These are phyloP conservation scores for Allacma fusca DNA, from an alignment of 2,888 invertebrate genomes.

Conservation along the genomic window DNA sequence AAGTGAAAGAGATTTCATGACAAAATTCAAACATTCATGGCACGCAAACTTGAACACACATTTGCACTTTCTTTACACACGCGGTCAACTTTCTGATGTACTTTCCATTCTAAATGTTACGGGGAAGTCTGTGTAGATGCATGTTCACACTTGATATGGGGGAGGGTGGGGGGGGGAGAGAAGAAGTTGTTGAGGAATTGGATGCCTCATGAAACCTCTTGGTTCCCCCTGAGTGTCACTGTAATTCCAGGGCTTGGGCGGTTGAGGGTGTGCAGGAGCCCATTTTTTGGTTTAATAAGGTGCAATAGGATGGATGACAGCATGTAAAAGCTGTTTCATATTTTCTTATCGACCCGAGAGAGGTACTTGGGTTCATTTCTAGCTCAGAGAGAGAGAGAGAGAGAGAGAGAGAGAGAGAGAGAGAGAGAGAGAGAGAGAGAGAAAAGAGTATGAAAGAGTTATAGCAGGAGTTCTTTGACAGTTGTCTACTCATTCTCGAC, in stretches of 20 bases:
- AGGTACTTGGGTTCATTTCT: neutral
- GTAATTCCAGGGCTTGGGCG: too few relatives aligned
- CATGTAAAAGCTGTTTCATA: neutral
- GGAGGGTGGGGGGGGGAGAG: neutral
- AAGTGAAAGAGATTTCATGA: neutral
- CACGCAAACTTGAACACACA: neutral
- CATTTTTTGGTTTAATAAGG: neutral
- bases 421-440: too few relatives aligned
- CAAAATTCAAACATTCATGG: constrained; percentile 9
- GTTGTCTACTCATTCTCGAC: neutral
- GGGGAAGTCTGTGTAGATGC: neutral
- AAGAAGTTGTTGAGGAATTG: neutral
- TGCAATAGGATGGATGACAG: constrained; percentile 10
- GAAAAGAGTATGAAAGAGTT: neutral
- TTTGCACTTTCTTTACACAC: constrained; percentile 12
- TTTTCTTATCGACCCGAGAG: constrained; percentile 8
- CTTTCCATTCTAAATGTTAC: neutral
- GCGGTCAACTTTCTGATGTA: constrained; percentile 13
- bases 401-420: too few relatives aligned
- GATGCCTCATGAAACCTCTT: neutral
- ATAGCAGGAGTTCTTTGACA: neutral
- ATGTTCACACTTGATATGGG: neutral
- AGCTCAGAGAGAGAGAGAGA: neutral
- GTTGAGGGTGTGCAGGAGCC: neutral
- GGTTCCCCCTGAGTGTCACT: neutral